Conservation (phyloP, 2,113 vertebrate genomes). For the Panthera tigris region DNA sequence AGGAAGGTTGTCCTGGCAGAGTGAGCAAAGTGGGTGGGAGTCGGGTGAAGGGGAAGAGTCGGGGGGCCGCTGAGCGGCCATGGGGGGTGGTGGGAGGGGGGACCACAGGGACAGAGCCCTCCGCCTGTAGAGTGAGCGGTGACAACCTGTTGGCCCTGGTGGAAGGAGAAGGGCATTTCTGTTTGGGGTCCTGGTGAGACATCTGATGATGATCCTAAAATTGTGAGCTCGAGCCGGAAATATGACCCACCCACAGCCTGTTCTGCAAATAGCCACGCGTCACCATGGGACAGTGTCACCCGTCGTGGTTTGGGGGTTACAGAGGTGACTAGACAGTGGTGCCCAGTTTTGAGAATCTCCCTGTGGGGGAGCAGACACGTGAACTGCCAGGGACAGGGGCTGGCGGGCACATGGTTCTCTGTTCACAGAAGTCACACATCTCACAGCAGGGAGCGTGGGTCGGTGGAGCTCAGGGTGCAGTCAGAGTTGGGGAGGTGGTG, state of each 20-base stretch:
- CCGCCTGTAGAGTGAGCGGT: fast-evolving
- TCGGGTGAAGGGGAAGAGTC: neutral
- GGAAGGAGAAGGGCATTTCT: too few relatives aligned
- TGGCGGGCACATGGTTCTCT: neutral
- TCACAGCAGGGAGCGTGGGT: neutral
- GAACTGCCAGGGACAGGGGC: too few relatives aligned
- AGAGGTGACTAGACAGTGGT: neutral
- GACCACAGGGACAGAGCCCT: neutral
- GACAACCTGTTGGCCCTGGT: too few relatives aligned
- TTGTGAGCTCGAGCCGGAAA: neutral
- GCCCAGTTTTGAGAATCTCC: neutral
- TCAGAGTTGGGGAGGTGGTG: neutral
- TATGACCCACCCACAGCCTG: fast-evolving
- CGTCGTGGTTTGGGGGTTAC: neutral
- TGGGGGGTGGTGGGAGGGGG: too few relatives aligned
- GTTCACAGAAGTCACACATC: neutral
- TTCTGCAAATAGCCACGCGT: fast-evolving
- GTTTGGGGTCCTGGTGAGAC: neutral
- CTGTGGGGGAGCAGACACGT: neutral
- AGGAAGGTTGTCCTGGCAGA: neutral
- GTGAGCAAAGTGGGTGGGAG: too few relatives aligned
- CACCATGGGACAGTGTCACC: neutral
- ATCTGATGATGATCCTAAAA: fast-evolving
- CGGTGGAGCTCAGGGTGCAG: neutral
- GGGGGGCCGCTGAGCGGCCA: too few relatives aligned